These are phyloP conservation scores for Diorhabda carinulata DNA, from an alignment of 1,140 invertebrate genomes.

Conservation along the genomic window DNA sequence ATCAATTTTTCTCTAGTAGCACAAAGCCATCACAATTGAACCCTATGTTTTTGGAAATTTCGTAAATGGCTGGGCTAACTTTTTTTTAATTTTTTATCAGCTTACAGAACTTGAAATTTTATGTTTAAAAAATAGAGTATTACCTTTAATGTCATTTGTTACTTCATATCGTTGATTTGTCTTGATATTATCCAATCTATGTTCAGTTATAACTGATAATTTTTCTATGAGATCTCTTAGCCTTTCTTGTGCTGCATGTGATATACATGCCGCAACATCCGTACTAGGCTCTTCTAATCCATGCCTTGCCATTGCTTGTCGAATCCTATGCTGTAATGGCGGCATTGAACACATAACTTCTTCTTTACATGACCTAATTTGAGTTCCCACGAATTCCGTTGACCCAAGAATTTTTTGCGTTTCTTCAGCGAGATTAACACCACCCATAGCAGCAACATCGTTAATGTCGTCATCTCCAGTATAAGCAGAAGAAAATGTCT, in stretches of 20 bases:
- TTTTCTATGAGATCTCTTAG: constrained; percentile 91
- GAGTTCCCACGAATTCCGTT: constrained; percentile 92
- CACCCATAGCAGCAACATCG: constrained; percentile 98
- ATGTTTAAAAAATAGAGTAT: not conserved
- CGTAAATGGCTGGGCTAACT: too few relatives aligned
- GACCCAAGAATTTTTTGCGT: constrained; percentile 91
- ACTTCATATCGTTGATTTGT: constrained; percentile 83
- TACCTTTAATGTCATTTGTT: constrained; percentile 81
- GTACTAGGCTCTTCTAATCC: constrained; percentile 82
- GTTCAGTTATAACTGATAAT: constrained; percentile 89
- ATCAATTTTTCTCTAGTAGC: too few relatives aligned
- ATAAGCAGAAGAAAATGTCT: constrained; percentile 53
- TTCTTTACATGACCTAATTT: constrained; percentile 94
- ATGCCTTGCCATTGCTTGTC: constrained; percentile 67
- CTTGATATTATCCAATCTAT: constrained; percentile 88
- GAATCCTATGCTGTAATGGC: constrained; percentile 71
- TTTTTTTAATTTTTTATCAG: too few relatives aligned
- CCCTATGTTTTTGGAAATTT: too few relatives aligned
- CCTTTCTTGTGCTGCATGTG: constrained; percentile 92
- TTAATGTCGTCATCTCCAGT: constrained; percentile 91
- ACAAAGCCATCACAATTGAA: too few relatives aligned
- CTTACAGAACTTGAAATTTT: too few relatives aligned
- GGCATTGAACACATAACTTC: constrained; percentile 81
- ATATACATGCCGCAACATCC: constrained; percentile 87
- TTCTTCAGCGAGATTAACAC: constrained; percentile 97